Base-by-base conservation (phyloP, 1,140 invertebrate genomes). In the Aethina tumida region DNA sequence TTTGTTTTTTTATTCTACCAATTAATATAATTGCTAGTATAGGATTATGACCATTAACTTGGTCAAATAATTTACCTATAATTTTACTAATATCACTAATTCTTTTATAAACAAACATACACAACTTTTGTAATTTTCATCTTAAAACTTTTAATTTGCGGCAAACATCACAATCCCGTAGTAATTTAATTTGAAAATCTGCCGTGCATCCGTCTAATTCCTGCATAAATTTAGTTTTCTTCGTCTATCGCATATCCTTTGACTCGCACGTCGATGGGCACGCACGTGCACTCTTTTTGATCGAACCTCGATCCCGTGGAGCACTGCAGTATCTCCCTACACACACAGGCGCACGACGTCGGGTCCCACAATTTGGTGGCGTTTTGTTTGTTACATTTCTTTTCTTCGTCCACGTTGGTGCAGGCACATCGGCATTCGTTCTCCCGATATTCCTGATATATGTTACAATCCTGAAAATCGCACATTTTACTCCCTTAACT, bases 311-410 rank as follows among this genome's bases (percentile, higher is more conserved):
- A 71, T 13, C 77, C 77, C 6, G 69, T 74, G 12, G 67, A 70
- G 53, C 78, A 81, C 7, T 66, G 61, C 16, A 62, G 48, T 2
- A 57, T 49, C 15, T 69, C 61, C 21, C 69, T 59, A 45, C 78
- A 81, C 31, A 60, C 56, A 39, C 78, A 81, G 12, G 49, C 47
- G 48, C 78, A 81, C 1, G 52, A 55, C 12, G 66, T 53, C 5
- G 67, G 58, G 47, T 80, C 68, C 78, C 77, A 81, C 8, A 71
- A 52, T 51, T 77, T 76, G n/a, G 52, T 64, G 1, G 45, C 41
- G 39, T 61, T 58, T 2, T 64, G 60, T 10, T 54, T 50, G 19
- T 50, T 43, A 49, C 78, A 81, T 39, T 75, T 77, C 6, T 63
- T 50, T 30, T 66, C 53, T 15, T 76, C 75, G 38, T 79, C 74